Conservation (phyloP, 2,797 vertebrate species). For the Streptopelia turtur region DNA sequence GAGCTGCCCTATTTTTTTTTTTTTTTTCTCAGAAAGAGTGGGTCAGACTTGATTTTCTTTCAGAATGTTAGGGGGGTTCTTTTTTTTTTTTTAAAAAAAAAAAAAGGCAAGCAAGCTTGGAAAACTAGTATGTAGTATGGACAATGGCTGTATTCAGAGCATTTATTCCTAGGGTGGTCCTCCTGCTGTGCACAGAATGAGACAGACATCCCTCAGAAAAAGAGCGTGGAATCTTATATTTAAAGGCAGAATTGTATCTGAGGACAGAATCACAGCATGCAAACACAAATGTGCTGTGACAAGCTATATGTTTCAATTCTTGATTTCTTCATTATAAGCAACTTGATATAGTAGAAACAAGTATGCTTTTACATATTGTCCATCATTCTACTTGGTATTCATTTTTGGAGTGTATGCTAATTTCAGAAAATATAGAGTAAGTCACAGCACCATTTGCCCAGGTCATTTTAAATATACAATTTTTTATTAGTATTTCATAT, state of each 20-base stretch:
- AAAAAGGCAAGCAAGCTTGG: fast-evolving
- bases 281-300: neutral
- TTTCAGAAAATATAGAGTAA: neutral
- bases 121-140: neutral
- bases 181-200: neutral
- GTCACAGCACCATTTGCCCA: neutral
- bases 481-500: neutral
- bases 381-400: fast-evolving
- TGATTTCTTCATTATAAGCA: neutral
- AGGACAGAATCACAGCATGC: neutral
- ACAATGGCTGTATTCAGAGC: neutral
- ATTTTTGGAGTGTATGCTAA: neutral
- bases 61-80: neutral
- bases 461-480: neutral
- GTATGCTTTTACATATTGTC: neutral
- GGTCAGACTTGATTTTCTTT: neutral
- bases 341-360: neutral
- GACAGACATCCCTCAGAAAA: fast-evolving
- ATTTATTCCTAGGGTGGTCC: neutral
- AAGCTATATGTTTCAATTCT: neutral
- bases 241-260: neutral
- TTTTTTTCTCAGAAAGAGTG: neutral
- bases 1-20: neutral
- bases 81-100: neutral
- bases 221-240: neutral